Evolutionary conservation across 2,113 vertebrate species (phyloP), one percentile per base, ranked within the genome.

Genomic region (Gasterosteus aculeatus): DNA sequence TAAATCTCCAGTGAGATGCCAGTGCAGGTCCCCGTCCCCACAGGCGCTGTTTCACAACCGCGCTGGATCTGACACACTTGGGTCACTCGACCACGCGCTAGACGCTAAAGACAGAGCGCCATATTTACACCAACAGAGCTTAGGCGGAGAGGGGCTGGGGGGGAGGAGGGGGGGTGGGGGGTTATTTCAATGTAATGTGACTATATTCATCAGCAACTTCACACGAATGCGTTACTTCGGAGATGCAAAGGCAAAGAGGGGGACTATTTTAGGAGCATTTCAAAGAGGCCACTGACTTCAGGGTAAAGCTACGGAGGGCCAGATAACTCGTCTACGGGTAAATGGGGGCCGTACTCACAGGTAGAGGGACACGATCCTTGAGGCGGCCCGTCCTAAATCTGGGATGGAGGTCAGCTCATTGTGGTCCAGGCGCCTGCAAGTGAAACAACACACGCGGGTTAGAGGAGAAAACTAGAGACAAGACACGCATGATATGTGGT

Each of bases 321-420:
- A 39, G 59, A 63, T 77, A 6, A 69, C 66, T 71, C 63, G 63
- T 78, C 59, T 68, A 68, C 65, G 57, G 58, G 72, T 56, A 72
- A 74, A 60, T 46, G 54, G 72, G 54, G 22, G 78, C 12, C 29
- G 71, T 83, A 97, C 98, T 99, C 93, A 99, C 98, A 99, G 92
- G 85, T 95, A 92, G 39, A 99, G 95, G 31, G 93, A 94, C 49
- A 90, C 78, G 63, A 98, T 14, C 0, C 71, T 87, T 35, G 94
- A 63, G 16, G 96, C 92, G 44, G 94, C 92, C 0, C 84, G 63
- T 67, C 96, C 97, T 69, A 99, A 94, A 58, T 93, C 94, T 0
- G 98, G 98, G 73, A 99, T 92, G 53, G 93, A 77, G 10, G 93
- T 96, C 93, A 99, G 89, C 82, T 97, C 95, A 9, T 99, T 99